A percentile compares a stretch with the other conserved stretches of the same genome.
Evolutionary conservation across 2,113 vertebrate genomes (phyloP).

Genomic region (Rana temporaria): DNA sequence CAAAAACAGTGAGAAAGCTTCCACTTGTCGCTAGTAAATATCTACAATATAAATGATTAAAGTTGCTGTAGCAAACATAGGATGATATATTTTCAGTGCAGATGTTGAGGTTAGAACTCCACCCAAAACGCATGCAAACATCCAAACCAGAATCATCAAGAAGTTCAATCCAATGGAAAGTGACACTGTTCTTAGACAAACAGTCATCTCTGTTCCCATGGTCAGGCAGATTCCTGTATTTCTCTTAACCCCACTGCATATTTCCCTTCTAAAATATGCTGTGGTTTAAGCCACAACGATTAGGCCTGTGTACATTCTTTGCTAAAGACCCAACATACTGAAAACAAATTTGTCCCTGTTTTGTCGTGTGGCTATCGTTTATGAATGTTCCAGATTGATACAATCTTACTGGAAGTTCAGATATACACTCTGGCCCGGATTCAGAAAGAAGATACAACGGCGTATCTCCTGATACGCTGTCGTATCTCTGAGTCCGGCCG

Average conservation of each 20-base stretch:
- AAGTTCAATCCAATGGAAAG: constrained; percentile 16
- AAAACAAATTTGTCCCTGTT: neutral
- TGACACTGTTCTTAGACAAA: constrained; percentile 23
- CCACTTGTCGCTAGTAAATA: too few relatives aligned
- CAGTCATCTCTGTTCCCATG: constrained; percentile 12
- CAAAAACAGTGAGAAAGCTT: too few relatives aligned
- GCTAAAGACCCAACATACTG: neutral
- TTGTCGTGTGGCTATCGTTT: neutral
- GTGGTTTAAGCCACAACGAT: neutral
- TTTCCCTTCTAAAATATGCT: neutral
- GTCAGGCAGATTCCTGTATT: constrained; percentile 4
- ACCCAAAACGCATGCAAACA: neutral
- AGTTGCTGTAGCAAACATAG: too few relatives aligned
- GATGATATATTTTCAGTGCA: neutral
- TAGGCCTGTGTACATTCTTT: constrained; percentile 7
- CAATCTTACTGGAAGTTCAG: too few relatives aligned
- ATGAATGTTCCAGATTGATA: neutral
- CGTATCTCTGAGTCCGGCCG: too few relatives aligned
- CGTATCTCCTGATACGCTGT: too few relatives aligned
- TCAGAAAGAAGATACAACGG: too few relatives aligned
- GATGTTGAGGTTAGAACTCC: constrained; percentile 23
- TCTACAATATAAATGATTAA: too few relatives aligned
- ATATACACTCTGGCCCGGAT: too few relatives aligned
- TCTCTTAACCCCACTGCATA: constrained; percentile 19
- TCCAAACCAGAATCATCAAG: constrained; percentile 13